Evolutionary conservation across 2,113 vertebrate species (phyloP).

Genomic region (Semnornis frantzii): DNA sequence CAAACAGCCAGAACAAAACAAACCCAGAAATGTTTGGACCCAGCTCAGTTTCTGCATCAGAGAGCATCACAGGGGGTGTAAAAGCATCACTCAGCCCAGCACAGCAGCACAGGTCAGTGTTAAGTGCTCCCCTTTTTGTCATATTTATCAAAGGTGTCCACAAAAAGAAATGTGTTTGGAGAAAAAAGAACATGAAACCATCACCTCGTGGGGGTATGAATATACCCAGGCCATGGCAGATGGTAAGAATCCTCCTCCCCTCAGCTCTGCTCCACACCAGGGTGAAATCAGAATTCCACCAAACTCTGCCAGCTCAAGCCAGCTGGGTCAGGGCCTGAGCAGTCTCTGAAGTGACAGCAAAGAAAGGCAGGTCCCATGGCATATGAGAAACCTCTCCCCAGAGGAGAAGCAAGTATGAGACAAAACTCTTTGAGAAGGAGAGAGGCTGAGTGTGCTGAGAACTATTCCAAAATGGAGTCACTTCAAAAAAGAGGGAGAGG

Average conservation of each 20-base stretch:
- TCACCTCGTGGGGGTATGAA: not conserved
- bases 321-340: not conserved
- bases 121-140: not conserved
- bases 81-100: not conserved
- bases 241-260: not conserved
- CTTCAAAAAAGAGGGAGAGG: conserved; percentile 17
- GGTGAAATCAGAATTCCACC: not conserved
- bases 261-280: not conserved
- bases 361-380: not conserved
- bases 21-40: not conserved
- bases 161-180: not conserved
- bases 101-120: not conserved
- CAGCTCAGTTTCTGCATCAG: not conserved
- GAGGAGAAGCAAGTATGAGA: not conserved
- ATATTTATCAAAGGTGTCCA: not conserved
- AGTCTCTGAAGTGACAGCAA: not conserved
- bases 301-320: not conserved
- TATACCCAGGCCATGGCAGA: not conserved
- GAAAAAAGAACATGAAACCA: not conserved
- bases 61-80: not conserved
- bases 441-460: not conserved
- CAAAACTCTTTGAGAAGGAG: not conserved
- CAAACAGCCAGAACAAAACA: not conserved
- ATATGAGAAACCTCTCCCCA: not conserved
- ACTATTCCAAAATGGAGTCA: not conserved